A percentile compares a stretch with the other conserved stretches of the same genome.
phyloP scores from a whole-genome alignment of 2,113 vertebrate species.

The Platycercus adscitus region DNA sequence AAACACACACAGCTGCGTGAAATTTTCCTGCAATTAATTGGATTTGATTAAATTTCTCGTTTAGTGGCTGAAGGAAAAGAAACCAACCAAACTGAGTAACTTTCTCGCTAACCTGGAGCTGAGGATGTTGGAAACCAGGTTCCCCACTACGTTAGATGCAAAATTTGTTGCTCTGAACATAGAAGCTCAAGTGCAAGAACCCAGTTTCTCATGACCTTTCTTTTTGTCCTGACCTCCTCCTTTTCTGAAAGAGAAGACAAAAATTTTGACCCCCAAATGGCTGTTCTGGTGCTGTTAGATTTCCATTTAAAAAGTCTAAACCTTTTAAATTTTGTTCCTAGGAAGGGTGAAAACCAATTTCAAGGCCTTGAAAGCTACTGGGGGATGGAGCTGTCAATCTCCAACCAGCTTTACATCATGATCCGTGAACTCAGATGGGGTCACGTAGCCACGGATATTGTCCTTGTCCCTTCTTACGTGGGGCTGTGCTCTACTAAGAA shows the following conservation, averaged over 20 bases:
- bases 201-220: neutral
- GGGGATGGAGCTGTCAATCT: neutral
- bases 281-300: neutral
- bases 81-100: neutral
- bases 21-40: conserved; percentile 28
- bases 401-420: neutral
- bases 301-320: neutral
- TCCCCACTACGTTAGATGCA: neutral
- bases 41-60: conserved; percentile 35
- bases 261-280: neutral
- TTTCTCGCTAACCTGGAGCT: neutral
- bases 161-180: neutral
- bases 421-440: neutral
- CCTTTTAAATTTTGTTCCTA: neutral
- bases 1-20: neutral
- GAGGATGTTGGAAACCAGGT: neutral
- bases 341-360: neutral
- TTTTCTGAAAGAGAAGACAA: neutral
- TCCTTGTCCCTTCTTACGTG: neutral
- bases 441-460: rapidly evolving
- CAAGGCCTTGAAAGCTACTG: neutral
- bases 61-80: conserved; percentile 23
- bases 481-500: neutral
- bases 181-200: neutral
- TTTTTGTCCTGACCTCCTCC: neutral